A percentile compares a stretch with the other conserved stretches of the same genome.
Evolutionary conservation across 2,113 vertebrate genomes (phyloP).

Genomic region (Lagenorhynchus albirostris): DNA sequence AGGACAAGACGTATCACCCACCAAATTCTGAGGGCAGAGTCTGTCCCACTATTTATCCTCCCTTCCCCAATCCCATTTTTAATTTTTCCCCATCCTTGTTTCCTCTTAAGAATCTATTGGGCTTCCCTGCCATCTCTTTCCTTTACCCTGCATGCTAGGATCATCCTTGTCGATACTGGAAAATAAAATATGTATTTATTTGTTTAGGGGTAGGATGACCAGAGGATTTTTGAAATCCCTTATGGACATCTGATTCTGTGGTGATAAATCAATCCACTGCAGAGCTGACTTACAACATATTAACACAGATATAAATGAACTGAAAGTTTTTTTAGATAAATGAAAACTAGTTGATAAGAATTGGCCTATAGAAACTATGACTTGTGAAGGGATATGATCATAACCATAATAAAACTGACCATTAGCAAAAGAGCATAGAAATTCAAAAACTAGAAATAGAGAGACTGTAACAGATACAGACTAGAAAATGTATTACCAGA

Average conservation of each 20-base stretch:
- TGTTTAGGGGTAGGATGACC: background rate
- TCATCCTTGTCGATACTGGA: background rate
- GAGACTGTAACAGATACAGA: background rate
- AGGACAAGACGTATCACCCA: background rate
- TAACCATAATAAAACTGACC: background rate
- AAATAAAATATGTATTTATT: background rate
- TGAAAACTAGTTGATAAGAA: background rate
- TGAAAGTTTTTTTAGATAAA: background rate
- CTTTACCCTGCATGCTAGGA: background rate
- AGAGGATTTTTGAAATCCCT: background rate
- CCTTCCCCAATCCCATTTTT: background rate
- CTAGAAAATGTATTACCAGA: background rate
- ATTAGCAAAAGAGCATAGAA: background rate
- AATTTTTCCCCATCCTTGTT: background rate
- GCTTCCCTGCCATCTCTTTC: background rate
- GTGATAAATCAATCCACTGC: background rate
- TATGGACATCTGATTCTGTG: background rate
- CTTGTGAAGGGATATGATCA: background rate
- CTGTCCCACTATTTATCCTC: background rate
- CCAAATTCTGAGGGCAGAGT: background rate
- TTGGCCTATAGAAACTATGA: background rate
- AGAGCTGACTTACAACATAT: background rate
- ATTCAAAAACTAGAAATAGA: background rate
- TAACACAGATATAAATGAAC: background rate
- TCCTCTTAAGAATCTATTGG: background rate